phyloP scores from a whole-genome alignment of 2,797 vertebrate genomes.

The Gallirallus australis region DNA sequence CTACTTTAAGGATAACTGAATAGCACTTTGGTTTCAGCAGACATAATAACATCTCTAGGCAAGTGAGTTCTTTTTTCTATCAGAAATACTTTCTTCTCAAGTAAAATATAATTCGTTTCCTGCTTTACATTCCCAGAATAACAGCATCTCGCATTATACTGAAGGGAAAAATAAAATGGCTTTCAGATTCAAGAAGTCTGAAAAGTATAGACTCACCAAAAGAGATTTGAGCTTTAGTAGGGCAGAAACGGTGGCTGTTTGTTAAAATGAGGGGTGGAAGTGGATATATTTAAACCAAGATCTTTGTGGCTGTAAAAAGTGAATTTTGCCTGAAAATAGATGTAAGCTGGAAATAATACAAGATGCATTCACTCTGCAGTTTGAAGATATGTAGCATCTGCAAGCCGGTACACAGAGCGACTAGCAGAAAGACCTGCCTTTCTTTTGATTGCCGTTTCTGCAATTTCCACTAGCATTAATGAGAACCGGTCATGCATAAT shows the following conservation, averaged over 20 bases:
- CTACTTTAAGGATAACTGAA: constrained; percentile 35
- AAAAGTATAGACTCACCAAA: background rate
- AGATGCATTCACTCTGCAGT: background rate
- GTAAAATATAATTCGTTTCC: constrained; percentile 14
- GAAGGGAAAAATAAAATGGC: constrained; percentile 19
- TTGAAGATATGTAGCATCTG: background rate
- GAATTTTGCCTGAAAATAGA: background rate
- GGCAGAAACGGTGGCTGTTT: background rate
- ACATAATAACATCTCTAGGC: constrained; percentile 31
- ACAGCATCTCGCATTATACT: background rate
- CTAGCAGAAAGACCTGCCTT: background rate
- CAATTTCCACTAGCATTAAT: background rate
- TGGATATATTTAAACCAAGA: background rate
- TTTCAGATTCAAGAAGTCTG: background rate
- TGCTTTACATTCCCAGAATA: background rate
- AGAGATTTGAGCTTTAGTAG: background rate
- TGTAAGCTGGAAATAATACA: background rate
- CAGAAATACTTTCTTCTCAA: constrained; percentile 8
- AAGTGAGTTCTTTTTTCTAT: background rate
- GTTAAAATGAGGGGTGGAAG: background rate
- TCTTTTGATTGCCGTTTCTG: background rate
- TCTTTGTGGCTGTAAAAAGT: background rate
- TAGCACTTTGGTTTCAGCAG: constrained; percentile 19
- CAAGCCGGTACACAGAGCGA: background rate
- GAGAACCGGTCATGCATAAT: background rate